phyloP scores from a whole-genome alignment of 2,888 invertebrate species.

The Aphidius colemani region DNA sequence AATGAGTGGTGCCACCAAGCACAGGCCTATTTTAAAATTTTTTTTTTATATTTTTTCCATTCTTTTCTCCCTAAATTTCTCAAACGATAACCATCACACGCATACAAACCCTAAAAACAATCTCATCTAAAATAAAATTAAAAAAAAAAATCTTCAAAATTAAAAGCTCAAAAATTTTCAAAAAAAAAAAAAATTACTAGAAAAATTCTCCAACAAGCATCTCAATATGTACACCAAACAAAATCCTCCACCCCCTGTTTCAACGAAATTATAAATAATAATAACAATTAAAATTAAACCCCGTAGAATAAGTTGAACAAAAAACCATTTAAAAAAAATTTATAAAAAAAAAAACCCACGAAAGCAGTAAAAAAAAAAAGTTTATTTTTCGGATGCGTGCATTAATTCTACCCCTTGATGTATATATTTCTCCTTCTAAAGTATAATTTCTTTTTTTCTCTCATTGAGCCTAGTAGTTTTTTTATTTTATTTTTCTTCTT shows the following conservation, averaged over 20 bases:
- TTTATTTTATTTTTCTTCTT: slow-evolving; percentile 11
- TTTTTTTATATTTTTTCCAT: slow-evolving; percentile 11
- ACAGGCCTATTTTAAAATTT: slow-evolving; percentile 19
- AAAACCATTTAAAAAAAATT: background rate
- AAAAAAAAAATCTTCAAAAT: background rate
- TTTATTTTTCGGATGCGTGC: slow-evolving; percentile 48
- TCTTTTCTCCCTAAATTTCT: slow-evolving; percentile 46
- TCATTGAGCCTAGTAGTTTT: slow-evolving; percentile 19
- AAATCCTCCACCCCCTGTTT: background rate
- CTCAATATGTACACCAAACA: background rate
- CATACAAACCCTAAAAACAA: background rate
- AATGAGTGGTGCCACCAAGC: slow-evolving; percentile 33
- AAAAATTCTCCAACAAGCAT: background rate
- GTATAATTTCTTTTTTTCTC: slow-evolving; percentile 3
- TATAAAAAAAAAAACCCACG: too few relatives aligned
- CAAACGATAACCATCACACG: slow-evolving; percentile 18
- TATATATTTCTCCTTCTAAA: too few relatives aligned
- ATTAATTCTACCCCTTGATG: slow-evolving; percentile 51
- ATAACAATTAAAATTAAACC: too few relatives aligned
- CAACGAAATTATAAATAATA: too few relatives aligned
- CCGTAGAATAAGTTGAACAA: too few relatives aligned
- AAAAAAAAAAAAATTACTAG: background rate
- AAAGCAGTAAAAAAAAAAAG: background rate
- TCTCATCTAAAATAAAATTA: background rate
- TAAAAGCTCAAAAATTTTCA: background rate